Conservation (phyloP, 2,113 vertebrate genomes). For the Peromyscus maniculatus region DNA sequence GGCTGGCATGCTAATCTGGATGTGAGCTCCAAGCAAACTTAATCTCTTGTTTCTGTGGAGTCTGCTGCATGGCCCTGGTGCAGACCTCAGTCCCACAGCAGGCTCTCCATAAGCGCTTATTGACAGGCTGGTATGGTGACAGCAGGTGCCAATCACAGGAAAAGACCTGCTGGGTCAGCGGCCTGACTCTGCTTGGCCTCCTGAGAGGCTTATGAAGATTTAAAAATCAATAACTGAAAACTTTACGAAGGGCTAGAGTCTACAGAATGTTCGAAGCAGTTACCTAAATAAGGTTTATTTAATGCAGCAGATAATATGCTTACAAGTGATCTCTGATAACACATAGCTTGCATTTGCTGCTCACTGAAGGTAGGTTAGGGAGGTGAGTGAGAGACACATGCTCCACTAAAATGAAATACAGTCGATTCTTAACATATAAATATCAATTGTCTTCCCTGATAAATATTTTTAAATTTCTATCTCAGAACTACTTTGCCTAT, state of each 20-base stretch:
- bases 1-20: neutral
- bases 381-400: conserved; percentile 13
- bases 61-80: neutral
- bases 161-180: conserved; percentile 55
- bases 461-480: conserved; percentile 59
- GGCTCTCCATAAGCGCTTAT: conserved; percentile 57
- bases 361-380: conserved; percentile 2
- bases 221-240: conserved; percentile 78
- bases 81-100: conserved; percentile 6
- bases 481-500: conserved; percentile 52
- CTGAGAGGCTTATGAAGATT: conserved; percentile 73
- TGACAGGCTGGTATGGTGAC: conserved; percentile 3
- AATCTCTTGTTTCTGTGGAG: conserved; percentile 22
- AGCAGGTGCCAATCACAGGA: conserved; percentile 55
- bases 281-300: conserved; percentile 70
- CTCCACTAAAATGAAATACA: conserved; percentile 49
- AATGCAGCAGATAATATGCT: conserved; percentile 68
- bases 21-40: neutral
- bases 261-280: conserved; percentile 43
- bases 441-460: conserved; percentile 26
- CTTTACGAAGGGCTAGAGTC: conserved; percentile 60
- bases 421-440: conserved; percentile 57
- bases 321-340: conserved; percentile 53
- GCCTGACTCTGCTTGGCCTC: conserved; percentile 17
- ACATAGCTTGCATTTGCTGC: conserved; percentile 49